Evolutionary conservation across 2,797 vertebrate genomes (phyloP), one percentile per base, ranked within the genome.

Genomic region (Eleutherodactylus coqui): DNA sequence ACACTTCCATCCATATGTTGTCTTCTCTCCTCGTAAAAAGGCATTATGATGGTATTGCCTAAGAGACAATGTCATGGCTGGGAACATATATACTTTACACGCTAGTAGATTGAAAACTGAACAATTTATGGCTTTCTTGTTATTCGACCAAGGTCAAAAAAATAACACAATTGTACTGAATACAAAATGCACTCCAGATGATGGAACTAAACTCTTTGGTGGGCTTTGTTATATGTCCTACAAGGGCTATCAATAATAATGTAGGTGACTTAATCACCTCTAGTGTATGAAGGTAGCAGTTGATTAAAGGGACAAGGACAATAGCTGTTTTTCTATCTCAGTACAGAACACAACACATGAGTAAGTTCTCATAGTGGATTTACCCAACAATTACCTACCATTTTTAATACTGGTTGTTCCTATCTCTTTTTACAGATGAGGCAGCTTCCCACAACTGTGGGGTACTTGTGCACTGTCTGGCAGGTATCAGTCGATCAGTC

Each of bases 391-490:
- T 75, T 45, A 29, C 72, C 45, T 41, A 41, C n/a, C 64, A 29
- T 19, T 27, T 55, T 17, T 87, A 86, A 86, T 9, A 5, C 24
- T 69, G 17, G 32, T 34, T 79, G 1, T 36, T 58, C 58, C 41
- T 41, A 24, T 75, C 45, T 85, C 70, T 58, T 53, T n/a, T 27
- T 70, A 53, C 82, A 93, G 93, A 93, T 9, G 91, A 93, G 85
- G 92, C 92, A 82, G 88, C 92, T 79, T 90, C 91, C 47, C 91
- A 90, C 87, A 91, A 92, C 88, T 91, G 90, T 19, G 92, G 92
- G 29, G 90, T 93, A 80, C 92, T 93, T 32, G 92, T 93, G n/a
- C 92, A 93, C 85, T 93, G 92, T 89, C 84, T 93, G 88, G 92
- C 92, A 0, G 92, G 92, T 1, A 90, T 93, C 86, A 93, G 92